These are phyloP conservation scores for Protosalanx chinensis DNA, from an alignment of 2,797 vertebrate genomes.

Conservation along the genomic window DNA sequence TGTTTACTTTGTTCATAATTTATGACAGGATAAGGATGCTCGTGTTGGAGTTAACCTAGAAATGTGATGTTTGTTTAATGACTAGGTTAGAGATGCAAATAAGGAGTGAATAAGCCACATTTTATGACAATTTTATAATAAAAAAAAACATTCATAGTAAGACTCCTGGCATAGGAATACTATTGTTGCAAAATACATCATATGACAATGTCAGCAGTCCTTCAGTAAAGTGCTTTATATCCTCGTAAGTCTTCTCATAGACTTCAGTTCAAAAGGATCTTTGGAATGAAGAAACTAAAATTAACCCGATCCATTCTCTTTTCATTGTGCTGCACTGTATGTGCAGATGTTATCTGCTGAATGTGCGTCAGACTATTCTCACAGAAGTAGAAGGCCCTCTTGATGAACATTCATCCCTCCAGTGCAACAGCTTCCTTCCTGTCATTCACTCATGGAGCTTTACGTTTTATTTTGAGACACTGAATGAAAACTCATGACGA, in stretches of 20 bases:
- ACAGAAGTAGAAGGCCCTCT: constrained; percentile 38
- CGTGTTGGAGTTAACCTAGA: too few relatives aligned
- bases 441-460: constrained; percentile 58
- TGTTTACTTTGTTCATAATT: too few relatives aligned
- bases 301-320: constrained; percentile 1
- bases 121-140: too few relatives aligned
- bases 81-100: too few relatives aligned
- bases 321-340: constrained; percentile 32
- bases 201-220: not conserved
- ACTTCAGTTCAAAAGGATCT: not conserved
- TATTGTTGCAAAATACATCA: not conserved
- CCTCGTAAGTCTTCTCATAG: not conserved
- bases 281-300: not conserved
- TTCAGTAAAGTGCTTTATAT: too few relatives aligned
- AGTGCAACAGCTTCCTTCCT: constrained; percentile 59
- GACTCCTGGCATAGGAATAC: not conserved
- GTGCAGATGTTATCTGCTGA: constrained; percentile 9
- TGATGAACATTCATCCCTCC: constrained; percentile 30
- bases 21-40: too few relatives aligned
- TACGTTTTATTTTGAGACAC: constrained; percentile 50
- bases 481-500: not conserved
- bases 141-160: not conserved
- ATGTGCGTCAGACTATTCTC: constrained; percentile 44
- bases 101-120: too few relatives aligned
- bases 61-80: too few relatives aligned